These are phyloP conservation scores for Oriolus oriolus DNA, from an alignment of 2,113 vertebrate genomes.

Conservation along the genomic window DNA sequence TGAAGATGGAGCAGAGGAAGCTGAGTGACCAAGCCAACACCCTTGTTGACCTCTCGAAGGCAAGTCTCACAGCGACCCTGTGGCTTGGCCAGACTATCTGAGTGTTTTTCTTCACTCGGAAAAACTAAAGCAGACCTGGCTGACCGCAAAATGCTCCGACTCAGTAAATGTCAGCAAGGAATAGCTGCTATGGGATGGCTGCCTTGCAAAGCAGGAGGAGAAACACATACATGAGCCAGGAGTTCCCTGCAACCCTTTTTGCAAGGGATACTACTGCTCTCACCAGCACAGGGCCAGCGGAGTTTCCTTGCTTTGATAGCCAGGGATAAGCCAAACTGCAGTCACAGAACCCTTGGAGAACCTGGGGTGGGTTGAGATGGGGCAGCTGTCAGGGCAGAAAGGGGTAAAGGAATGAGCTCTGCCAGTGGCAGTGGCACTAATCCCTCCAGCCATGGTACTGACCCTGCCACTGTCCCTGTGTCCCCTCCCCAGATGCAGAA, in stretches of 20 bases:
- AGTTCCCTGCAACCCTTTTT: background rate
- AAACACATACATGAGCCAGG: background rate
- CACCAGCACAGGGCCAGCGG: background rate
- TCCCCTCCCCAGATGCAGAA: constrained; percentile 87
- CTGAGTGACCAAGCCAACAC: constrained; percentile 98
- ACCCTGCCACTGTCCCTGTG: background rate
- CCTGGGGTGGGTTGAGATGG: background rate
- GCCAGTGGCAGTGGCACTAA: background rate
- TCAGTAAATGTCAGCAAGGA: background rate
- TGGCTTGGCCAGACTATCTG: background rate
- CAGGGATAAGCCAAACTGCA: background rate
- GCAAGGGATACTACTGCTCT: background rate
- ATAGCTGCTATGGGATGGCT: background rate
- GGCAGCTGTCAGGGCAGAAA: background rate
- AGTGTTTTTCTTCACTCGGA: background rate
- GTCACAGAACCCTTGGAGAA: background rate
- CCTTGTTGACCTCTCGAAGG: constrained; percentile 95
- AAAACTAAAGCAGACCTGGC: background rate
- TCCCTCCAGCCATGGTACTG: background rate
- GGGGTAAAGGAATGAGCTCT: background rate
- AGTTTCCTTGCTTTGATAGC: background rate
- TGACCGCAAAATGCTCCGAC: background rate
- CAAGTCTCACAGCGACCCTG: constrained; percentile 45
- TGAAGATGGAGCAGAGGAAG: constrained; percentile 99
- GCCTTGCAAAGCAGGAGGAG: background rate